These are phyloP conservation scores for Hydractinia symbiolongicarpus DNA, from an alignment of 30 jellyfish, hydroid and myxozoan genomes.

Conservation along the genomic window DNA sequence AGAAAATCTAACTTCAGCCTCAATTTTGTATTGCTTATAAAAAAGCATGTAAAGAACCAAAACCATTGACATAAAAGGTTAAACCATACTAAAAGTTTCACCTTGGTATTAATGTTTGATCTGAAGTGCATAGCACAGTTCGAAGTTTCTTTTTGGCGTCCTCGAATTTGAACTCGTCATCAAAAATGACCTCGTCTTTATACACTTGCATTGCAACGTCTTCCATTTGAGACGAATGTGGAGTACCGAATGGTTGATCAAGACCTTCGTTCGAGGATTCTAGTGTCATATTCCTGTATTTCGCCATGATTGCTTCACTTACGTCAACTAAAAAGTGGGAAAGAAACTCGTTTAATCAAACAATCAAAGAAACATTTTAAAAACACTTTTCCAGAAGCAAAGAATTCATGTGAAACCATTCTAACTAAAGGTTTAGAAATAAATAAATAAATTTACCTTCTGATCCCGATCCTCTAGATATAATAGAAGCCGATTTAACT, in stretches of 20 bases:
- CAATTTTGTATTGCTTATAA: background rate
- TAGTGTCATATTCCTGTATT: slow-evolving; percentile 66
- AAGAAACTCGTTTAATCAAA: too few species aligned
- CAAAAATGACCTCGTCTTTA: slow-evolving; percentile 44
- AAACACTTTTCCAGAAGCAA: too few species aligned
- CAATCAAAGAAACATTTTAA: too few species aligned
- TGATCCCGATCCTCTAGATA: background rate
- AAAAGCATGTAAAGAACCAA: background rate
- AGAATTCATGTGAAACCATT: too few species aligned
- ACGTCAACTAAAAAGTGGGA: slow-evolving; percentile 34
- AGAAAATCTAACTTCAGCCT: background rate
- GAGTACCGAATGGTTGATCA: slow-evolving; percentile 24
- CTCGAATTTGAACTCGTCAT: slow-evolving; percentile 69
- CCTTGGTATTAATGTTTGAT: slow-evolving; percentile 82
- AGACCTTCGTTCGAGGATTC: background rate
- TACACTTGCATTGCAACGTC: slow-evolving; percentile 39
- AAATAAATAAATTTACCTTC: background rate
- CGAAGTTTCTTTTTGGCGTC: slow-evolving; percentile 93
- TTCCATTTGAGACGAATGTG: slow-evolving; percentile 54
- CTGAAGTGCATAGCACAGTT: slow-evolving; percentile 84
- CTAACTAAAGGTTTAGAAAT: too few species aligned
- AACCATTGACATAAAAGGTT: background rate
- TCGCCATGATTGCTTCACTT: slow-evolving; percentile 77
- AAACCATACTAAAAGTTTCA: background rate
- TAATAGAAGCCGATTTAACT: slow-evolving; percentile 19